phyloP scores from a whole-genome alignment of 1,140 invertebrate genomes.

The Diuraphis noxia region DNA sequence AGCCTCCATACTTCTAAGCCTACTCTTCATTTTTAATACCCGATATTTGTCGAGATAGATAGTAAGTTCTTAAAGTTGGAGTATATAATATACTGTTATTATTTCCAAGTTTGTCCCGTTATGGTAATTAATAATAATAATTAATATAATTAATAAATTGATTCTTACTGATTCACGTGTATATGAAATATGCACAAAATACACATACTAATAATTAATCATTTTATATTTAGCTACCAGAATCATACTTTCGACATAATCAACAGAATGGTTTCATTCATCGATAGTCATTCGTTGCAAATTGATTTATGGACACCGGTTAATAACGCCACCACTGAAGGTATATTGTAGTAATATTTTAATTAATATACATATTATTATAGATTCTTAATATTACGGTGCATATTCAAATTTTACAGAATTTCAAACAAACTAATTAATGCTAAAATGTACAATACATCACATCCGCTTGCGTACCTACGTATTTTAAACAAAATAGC shows the following conservation, averaged over 20 bases:
- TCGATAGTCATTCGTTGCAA: not conserved
- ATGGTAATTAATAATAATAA: not conserved
- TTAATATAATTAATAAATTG: not conserved
- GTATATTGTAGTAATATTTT: not conserved
- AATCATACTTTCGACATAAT: not conserved
- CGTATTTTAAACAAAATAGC: not conserved
- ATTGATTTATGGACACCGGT: constrained; percentile 28
- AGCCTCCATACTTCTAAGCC: not conserved
- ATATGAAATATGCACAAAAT: not conserved
- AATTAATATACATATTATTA: not conserved
- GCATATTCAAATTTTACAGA: not conserved
- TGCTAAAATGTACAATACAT: not conserved
- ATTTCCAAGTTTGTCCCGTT: not conserved
- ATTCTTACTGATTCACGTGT: not conserved
- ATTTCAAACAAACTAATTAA: not conserved
- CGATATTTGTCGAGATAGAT: not conserved
- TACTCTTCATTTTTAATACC: not conserved
- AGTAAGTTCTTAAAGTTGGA: not conserved
- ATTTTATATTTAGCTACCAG: not conserved
- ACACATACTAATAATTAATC: not conserved
- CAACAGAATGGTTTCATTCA: constrained; percentile 18
- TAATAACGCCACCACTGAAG: not conserved
- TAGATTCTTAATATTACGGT: not conserved
- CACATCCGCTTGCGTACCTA: not conserved
- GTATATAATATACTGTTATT: not conserved